Conservation (phyloP, 2,888 invertebrate species). For the Saturnia pavonia region DNA sequence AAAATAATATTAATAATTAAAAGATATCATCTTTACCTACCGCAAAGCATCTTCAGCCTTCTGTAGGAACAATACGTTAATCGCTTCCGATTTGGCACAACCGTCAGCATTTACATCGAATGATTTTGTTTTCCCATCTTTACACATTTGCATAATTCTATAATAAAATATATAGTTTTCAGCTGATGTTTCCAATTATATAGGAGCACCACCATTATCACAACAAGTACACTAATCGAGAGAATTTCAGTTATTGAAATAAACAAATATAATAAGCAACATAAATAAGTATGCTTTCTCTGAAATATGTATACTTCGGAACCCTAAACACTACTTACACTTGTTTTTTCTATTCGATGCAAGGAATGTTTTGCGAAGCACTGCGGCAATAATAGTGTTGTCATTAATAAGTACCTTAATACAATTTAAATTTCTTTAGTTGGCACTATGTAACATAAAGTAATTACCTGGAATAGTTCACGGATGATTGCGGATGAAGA, state of each 20-base stretch:
- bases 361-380: background rate
- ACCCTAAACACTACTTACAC: background rate
- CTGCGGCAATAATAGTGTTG: background rate
- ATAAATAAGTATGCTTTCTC: background rate
- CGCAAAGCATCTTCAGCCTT: constrained; percentile 66
- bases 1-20: too few relatives aligned
- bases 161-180: constrained; percentile 22
- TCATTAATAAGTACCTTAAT: background rate
- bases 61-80: constrained; percentile 85
- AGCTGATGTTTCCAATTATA: background rate
- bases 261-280: background rate
- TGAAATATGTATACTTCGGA: background rate
- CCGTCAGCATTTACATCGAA: constrained; percentile 90
- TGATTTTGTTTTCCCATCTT: constrained; percentile 90
- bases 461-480: constrained; percentile 56
- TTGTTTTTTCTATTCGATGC: background rate
- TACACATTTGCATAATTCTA: constrained; percentile 75
- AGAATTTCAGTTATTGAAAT: background rate
- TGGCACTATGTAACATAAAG: background rate
- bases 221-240: background rate
- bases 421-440: background rate
- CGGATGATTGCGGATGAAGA: constrained; percentile 74
- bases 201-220: background rate
- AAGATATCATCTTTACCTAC: constrained; percentile 25
- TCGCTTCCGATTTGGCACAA: constrained; percentile 85